A percentile compares a stretch with the other conserved stretches of the same genome.
These are phyloP conservation scores for Tadarida brasiliensis DNA, from an alignment of 2,797 vertebrate species.

Conservation along the genomic window DNA sequence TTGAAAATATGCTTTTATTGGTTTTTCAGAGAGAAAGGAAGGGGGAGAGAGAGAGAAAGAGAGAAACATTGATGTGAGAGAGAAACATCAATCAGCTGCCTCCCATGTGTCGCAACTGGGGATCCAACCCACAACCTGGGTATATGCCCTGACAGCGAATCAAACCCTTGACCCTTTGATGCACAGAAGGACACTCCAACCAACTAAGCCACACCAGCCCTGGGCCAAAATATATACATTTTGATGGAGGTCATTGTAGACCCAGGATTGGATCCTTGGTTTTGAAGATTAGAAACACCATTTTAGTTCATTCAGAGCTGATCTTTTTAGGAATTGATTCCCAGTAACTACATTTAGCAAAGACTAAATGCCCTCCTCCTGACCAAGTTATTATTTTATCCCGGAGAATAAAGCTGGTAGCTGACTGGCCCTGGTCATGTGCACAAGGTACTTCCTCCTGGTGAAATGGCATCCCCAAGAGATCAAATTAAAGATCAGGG, in stretches of 20 bases:
- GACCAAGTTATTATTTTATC: background rate
- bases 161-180: background rate
- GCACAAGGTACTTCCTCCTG: background rate
- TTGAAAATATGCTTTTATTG: background rate
- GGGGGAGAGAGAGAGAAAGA: background rate
- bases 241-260: background rate
- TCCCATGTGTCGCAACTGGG: background rate
- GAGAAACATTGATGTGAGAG: background rate
- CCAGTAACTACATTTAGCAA: background rate
- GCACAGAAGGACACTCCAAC: background rate
- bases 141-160: background rate
- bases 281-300: slow-evolving; percentile 30
- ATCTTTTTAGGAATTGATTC: slow-evolving; percentile 38
- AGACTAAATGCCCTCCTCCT: background rate
- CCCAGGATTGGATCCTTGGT: background rate
- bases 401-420: background rate
- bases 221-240: background rate
- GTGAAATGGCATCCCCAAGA: slow-evolving; percentile 12
- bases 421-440: background rate
- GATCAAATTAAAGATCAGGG: slow-evolving; percentile 60
- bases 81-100: background rate
- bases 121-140: background rate
- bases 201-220: background rate
- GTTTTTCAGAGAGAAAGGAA: background rate
- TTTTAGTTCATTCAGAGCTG: slow-evolving; percentile 36